These are phyloP conservation scores for Tenthredo distinguenda DNA, from an alignment of 2,888 invertebrate species.

Conservation along the genomic window DNA sequence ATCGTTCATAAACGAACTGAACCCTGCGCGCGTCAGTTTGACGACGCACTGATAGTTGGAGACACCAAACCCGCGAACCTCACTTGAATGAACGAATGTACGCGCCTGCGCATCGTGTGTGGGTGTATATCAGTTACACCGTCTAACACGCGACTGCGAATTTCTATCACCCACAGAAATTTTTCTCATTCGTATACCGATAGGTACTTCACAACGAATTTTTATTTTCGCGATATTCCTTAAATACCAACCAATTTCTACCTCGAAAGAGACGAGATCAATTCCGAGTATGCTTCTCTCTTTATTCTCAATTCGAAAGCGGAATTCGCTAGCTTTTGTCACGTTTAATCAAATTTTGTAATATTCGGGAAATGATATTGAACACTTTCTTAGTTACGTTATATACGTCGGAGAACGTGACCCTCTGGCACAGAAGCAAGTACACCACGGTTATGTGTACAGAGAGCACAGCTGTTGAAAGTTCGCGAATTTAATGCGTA, in stretches of 20 bases:
- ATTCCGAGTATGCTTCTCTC: background rate
- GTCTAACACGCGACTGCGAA: conserved; percentile 11
- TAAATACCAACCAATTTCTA: background rate
- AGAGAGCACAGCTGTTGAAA: background rate
- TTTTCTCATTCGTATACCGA: background rate
- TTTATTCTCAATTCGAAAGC: background rate
- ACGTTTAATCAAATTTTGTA: background rate
- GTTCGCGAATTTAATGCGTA: background rate
- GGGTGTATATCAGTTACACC: background rate
- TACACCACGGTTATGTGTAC: background rate
- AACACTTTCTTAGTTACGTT: background rate
- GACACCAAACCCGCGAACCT: conserved; percentile 47
- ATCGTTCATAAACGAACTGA: conserved; percentile 37
- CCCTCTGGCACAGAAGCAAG: background rate
- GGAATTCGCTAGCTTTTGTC: background rate
- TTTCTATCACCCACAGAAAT: background rate
- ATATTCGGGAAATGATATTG: background rate
- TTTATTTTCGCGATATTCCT: background rate
- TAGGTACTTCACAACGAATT: background rate
- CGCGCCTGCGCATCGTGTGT: conserved; percentile 40
- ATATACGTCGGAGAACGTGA: background rate
- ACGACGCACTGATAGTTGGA: conserved; percentile 49
- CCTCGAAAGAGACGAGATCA: background rate
- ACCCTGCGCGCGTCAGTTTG: conserved; percentile 51
- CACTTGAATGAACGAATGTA: conserved; percentile 44